phyloP scores from a whole-genome alignment of 2,888 invertebrate genomes.

The Caenorhabditis doughertyi region DNA sequence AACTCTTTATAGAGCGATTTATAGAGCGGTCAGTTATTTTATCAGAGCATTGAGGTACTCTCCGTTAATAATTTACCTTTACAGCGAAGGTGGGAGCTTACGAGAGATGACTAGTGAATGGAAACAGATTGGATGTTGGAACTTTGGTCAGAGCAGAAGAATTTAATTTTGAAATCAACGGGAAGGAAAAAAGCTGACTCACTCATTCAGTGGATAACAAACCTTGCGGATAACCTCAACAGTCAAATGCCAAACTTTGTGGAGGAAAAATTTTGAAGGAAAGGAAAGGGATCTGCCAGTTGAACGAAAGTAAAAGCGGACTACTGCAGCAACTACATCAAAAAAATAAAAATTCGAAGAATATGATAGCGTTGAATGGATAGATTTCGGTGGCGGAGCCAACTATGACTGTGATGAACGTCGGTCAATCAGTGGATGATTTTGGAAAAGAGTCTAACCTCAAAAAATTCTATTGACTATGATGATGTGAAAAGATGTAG shows the following conservation, averaged over 20 bases:
- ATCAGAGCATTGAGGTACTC: no score
- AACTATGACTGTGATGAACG: neutral
- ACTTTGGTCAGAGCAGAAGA: no score
- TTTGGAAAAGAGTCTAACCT: slow-evolving; percentile 10
- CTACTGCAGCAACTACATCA: neutral
- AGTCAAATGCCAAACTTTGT: slow-evolving; percentile 30
- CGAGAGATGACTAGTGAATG: no score
- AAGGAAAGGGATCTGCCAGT: slow-evolving; percentile 42
- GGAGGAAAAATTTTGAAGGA: slow-evolving; percentile 51
- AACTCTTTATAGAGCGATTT: no score
- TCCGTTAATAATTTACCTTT: no score
- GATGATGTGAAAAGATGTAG: slow-evolving; percentile 27
- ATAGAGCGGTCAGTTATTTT: no score
- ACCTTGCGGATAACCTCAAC: no score
- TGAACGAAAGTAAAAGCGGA: slow-evolving; percentile 30
- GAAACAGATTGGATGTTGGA: no score
- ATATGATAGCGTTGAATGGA: slow-evolving; percentile 51
- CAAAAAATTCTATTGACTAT: neutral
- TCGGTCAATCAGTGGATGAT: neutral
- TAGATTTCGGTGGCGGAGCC: slow-evolving; percentile 43
- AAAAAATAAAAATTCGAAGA: slow-evolving; percentile 26
- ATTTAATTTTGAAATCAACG: no score
- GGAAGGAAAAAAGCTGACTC: no score
- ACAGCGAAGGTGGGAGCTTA: no score
- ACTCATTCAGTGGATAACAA: no score